Conservation (phyloP, 2,888 invertebrate species). For the Tachystola acroxantha region DNA sequence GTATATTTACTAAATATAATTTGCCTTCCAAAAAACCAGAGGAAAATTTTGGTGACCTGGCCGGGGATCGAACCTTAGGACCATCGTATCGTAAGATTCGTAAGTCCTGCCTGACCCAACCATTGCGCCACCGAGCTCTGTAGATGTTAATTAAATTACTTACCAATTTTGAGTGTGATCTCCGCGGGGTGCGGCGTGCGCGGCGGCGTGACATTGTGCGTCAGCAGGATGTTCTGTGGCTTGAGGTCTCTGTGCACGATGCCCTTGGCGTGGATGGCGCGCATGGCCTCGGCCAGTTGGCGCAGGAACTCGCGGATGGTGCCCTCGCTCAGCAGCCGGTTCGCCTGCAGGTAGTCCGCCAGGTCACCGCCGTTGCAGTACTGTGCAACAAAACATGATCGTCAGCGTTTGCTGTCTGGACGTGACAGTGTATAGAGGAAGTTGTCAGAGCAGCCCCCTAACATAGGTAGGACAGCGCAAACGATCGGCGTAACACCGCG, state of each 20-base stretch:
- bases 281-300: slow-evolving; percentile 98
- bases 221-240: slow-evolving; percentile 98
- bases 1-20: no score
- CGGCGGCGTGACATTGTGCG: slow-evolving; percentile 82
- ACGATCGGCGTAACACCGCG: no score
- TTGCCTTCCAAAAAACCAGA: no score
- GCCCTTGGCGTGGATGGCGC: slow-evolving; percentile 97
- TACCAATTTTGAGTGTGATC: slow-evolving; percentile 96
- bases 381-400: slow-evolving; percentile 71
- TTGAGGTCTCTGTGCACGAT: slow-evolving; percentile 99
- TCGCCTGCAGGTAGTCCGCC: slow-evolving; percentile 96
- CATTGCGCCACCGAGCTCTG: no score
- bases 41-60: no score
- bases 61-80: no score
- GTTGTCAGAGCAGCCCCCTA: neutral
- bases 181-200: slow-evolving; percentile 86
- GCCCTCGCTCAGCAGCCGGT: slow-evolving; percentile 97
- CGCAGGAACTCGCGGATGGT: slow-evolving; percentile 96
- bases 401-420: no score
- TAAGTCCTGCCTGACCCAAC: no score
- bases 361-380: slow-evolving; percentile 99
- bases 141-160: no score
- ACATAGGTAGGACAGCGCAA: neutral
- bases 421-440: no score
- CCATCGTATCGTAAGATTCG: no score